These are phyloP conservation scores for Malacoraja senta DNA, from an alignment of 2,797 vertebrate species.

Conservation along the genomic window DNA sequence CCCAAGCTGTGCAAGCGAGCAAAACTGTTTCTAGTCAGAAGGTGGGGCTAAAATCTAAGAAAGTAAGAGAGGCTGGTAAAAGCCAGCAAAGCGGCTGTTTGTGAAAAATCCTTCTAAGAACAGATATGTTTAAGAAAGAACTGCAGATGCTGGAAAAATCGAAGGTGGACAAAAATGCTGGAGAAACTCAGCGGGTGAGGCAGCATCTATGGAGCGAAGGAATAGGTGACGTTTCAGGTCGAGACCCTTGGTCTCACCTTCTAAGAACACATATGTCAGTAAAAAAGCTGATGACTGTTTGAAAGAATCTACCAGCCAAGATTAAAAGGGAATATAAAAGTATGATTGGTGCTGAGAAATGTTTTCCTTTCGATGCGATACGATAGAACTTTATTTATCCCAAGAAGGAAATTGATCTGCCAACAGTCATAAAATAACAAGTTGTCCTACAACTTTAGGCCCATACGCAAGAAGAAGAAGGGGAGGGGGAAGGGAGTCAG, in stretches of 20 bases:
- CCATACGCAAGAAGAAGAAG: too few species aligned
- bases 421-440: too few species aligned
- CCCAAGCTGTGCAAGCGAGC: background rate
- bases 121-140: background rate
- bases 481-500: too few species aligned
- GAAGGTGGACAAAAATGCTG: too few species aligned
- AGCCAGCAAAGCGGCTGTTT: background rate
- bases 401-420: too few species aligned
- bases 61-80: background rate
- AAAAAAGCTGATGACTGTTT: background rate
- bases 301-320: background rate
- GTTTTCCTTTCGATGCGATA: too few species aligned
- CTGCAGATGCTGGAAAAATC: too few species aligned
- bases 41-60: background rate
- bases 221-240: too few species aligned
- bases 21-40: background rate
- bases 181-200: too few species aligned
- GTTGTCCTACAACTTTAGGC: too few species aligned
- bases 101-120: background rate
- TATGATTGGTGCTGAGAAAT: background rate
- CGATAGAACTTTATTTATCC: too few species aligned
- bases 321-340: background rate
- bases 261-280: background rate
- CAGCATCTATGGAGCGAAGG: too few species aligned
- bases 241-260: background rate